Conservation (phyloP, 2,797 vertebrate genomes). For the Diplodus sargus region DNA sequence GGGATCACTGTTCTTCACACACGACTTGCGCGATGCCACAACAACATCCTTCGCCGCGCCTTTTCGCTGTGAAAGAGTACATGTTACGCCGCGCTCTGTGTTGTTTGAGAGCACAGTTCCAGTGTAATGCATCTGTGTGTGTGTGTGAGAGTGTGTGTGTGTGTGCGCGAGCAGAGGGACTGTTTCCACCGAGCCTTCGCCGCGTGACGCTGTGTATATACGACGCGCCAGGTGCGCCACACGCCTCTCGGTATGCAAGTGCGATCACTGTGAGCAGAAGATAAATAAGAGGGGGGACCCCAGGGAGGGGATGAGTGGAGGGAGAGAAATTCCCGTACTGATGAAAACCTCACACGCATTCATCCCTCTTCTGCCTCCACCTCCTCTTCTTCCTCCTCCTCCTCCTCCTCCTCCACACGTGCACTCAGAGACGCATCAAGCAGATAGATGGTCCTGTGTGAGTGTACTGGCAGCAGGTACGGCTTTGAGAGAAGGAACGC, state of each 20-base stretch:
- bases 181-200: slow-evolving; percentile 16
- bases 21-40: slow-evolving; percentile 54
- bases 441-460: slow-evolving; percentile 69
- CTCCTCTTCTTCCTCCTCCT: slow-evolving; percentile 18
- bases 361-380: slow-evolving; percentile 30
- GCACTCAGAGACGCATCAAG: slow-evolving; percentile 70
- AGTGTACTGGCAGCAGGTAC: slow-evolving; percentile 60
- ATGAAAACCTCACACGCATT: slow-evolving; percentile 76
- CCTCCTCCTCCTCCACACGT: slow-evolving; percentile 26
- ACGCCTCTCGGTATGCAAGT: slow-evolving; percentile 62
- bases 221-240: slow-evolving; percentile 56
- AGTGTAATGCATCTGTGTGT: slow-evolving; percentile 29
- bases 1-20: slow-evolving; percentile 66
- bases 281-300: slow-evolving; percentile 74
- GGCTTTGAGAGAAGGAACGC: slow-evolving; percentile 63
- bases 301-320: slow-evolving; percentile 76
- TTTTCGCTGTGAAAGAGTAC: slow-evolving; percentile 52
- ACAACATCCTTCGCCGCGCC: slow-evolving; percentile 58
- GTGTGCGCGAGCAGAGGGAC: slow-evolving; percentile 11
- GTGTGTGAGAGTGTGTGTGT: slow-evolving; percentile 20
- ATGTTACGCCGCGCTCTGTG: slow-evolving; percentile 34
- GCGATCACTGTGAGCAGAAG: slow-evolving; percentile 59
- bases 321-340: slow-evolving; percentile 80
- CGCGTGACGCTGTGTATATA: slow-evolving; percentile 27
- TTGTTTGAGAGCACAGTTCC: slow-evolving; percentile 44